phyloP scores from a whole-genome alignment of 2,113 vertebrate genomes.

The Nibea albiflora region DNA sequence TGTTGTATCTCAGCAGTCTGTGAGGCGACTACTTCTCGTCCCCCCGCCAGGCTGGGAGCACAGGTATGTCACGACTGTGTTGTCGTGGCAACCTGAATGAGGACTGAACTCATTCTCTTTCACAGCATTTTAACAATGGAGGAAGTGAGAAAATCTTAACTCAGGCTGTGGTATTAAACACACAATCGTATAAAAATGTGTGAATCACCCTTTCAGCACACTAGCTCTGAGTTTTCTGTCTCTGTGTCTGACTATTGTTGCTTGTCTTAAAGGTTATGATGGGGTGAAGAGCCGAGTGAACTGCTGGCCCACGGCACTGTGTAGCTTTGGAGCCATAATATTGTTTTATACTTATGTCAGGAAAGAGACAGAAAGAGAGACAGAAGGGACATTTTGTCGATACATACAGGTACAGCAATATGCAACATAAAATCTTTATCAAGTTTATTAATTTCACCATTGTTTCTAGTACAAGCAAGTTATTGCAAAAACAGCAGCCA shows the following conservation, averaged over 20 bases:
- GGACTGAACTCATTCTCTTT: conserved; percentile 30
- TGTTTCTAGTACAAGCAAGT: background rate
- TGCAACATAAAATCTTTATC: conserved; percentile 12
- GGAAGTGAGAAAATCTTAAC: conserved; percentile 18
- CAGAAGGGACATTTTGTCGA: background rate
- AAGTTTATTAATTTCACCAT: conserved; percentile 11
- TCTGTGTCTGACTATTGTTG: background rate
- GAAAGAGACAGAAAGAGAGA: conserved; percentile 4
- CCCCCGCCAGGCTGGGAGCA: conserved; percentile 22
- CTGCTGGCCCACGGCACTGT: conserved; percentile 23
- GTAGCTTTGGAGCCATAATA: conserved; percentile 13
- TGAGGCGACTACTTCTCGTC: conserved; percentile 10
- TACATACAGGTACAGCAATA: conserved; percentile 5
- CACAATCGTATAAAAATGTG: background rate
- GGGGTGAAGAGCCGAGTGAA: conserved; percentile 25
- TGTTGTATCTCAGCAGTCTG: conserved; percentile 4
- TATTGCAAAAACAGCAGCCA: background rate
- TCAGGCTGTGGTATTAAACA: background rate
- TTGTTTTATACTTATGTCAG: conserved; percentile 20
- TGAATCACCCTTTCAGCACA: background rate
- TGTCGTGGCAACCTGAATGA: conserved; percentile 67
- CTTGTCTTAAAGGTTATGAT: conserved; percentile 35
- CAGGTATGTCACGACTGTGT: conserved; percentile 62
- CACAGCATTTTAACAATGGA: conserved; percentile 51
- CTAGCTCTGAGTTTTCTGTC: background rate